Base-by-base conservation (phyloP, 2,797 vertebrate genomes). In the Pangasius larnaudii region DNA sequence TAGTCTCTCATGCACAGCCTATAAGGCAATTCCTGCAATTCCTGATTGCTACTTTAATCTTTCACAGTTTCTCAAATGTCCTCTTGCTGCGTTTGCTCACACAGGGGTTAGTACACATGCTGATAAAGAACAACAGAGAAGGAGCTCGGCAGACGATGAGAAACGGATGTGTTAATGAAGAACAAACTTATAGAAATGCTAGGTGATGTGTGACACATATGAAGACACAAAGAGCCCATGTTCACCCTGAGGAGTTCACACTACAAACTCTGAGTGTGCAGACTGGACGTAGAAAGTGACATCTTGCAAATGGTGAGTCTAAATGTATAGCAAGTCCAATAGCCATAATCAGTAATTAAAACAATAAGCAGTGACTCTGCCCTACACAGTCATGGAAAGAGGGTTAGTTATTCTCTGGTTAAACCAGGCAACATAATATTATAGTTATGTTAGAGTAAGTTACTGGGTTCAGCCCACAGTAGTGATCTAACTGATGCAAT, bases 91-190 rank as follows among this genome's bases (percentile, higher is more conserved):
- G 14, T 30, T 77, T 1, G 46, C 80, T 84, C 36, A 78, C 74
- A 27, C 9, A 79, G 49, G 27, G 59, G 83, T 88, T 85, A 85
- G 74, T 79, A 39, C 81, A 69, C 27, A 72, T 46, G 14, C 16
- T 67, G 33, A 7, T 9, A 39, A 63, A 63, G 1, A n/a, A 0
- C 8, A 59, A 22, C 7, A 79, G 24, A 78, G 14, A 77, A 24
- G 42, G 3, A 24, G 59, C 27, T 24, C 0, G 56, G 1, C 16
- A 39, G 51, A 59, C 74, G 71, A 10, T 18, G 39, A 49, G 18
- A 59, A 51, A n/a, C 63, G 10, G 74, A 63, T 30, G 49, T 30
- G 87, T 85, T 88, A 80, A 85, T 71, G 74, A 71, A 33, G 19
- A 49, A 71, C 36, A 51, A 79, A 24, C 27, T 46, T 33, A 24